These are phyloP conservation scores for Phyllopteryx taeniolatus DNA, from an alignment of 2,113 vertebrate genomes.

Conservation along the genomic window DNA sequence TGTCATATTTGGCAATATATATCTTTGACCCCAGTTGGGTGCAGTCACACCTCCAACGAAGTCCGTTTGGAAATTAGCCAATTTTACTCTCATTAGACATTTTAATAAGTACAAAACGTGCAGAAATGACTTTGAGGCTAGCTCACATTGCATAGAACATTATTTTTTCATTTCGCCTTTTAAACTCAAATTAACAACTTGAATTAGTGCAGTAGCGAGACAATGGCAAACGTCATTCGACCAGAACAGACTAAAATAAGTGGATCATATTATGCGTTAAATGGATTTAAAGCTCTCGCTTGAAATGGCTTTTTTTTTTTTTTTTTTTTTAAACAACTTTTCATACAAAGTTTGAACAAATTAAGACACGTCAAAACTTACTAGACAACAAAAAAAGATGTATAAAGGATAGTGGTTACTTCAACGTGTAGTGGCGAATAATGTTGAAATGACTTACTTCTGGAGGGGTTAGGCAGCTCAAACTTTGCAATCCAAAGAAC, in stretches of 20 bases:
- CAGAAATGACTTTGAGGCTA: no score
- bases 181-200: neutral
- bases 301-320: neutral
- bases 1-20: neutral
- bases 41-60: no score
- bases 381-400: neutral
- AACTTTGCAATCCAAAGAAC: neutral
- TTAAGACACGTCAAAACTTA: conserved; percentile 8
- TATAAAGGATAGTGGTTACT: conserved; percentile 15
- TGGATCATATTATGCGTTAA: neutral
- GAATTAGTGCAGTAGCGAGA: neutral
- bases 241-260: neutral
- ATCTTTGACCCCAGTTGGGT: neutral
- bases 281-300: neutral
- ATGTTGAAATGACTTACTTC: neutral
- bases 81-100: no score
- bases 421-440: neutral
- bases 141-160: no score
- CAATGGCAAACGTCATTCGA: neutral
- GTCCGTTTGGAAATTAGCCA: no score
- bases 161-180: neutral
- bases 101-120: no score
- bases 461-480: neutral
- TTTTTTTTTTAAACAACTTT: neutral
- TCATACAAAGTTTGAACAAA: neutral